Base-by-base conservation (phyloP, 2,113 vertebrate genomes). In the Pica pica region DNA sequence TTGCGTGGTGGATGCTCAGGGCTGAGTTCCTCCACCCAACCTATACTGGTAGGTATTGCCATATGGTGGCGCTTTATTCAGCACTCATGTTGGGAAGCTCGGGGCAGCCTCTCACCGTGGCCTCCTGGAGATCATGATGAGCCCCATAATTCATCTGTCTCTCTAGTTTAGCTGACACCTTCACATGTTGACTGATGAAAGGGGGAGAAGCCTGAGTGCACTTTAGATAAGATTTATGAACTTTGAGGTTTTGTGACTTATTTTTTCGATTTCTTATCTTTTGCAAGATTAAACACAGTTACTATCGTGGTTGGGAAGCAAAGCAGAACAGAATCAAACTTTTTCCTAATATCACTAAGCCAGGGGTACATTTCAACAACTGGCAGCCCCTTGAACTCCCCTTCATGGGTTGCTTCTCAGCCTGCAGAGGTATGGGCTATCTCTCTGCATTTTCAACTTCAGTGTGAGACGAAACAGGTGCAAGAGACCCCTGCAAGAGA, bases 221-320 rank as follows among this genome's bases (percentile, higher is more conserved):
- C 89, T 95, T 86, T 49, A 91, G 75, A 63, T 94, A 93, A 86
- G 83, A 88, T 96, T 96, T 96, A 96, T 75, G 63, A 89, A 95
- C 83, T 67, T 80, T 12, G 18, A 11, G 3, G 3, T 78, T 93
- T 88, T 65, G 35, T 47, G 39, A 24, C 13, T 31, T 86, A 86
- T 87, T 47, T 64, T 78, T 27, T 7, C 13, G 50, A 46, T 75
- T 90, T 71, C 83, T 96, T 94, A 94, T 95, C 81, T 97, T 92
- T 89, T 64, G 57, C 39, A 88, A 94, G 87, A 95, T 88, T 91
- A 96, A 95, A 96, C 89, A 89, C 21, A 3, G 70, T 89, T 68
- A 69, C 60, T 88, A 56, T 82, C 2, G 2, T 41, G 8, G 35
- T 55, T 82, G 87, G 71, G 71, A 92, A 95, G 90, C 60, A 94